Conservation (phyloP, 2,888 invertebrate genomes). For the Pinctada fucata region DNA sequence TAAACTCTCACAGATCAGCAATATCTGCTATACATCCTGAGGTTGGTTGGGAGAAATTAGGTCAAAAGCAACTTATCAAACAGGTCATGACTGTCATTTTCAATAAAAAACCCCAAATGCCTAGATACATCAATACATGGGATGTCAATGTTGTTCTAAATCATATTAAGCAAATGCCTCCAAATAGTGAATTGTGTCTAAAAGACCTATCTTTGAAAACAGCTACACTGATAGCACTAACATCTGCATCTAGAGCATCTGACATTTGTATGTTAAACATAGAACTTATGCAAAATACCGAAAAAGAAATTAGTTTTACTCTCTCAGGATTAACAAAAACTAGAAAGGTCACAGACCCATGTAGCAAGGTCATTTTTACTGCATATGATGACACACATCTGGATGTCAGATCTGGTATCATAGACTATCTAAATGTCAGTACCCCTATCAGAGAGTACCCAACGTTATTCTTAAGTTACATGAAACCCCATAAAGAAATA, state of each 20-base stretch:
- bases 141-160: slow-evolving; percentile 6
- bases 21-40: neutral
- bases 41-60: neutral
- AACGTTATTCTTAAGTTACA: neutral
- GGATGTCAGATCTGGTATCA: neutral
- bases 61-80: neutral
- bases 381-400: neutral
- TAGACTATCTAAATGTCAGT: neutral
- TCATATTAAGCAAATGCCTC: neutral
- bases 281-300: neutral
- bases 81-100: neutral
- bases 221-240: neutral
- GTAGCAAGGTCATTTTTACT: neutral
- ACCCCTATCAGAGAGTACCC: neutral
- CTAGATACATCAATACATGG: neutral
- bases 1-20: neutral
- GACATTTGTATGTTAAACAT: neutral
- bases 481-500: neutral
- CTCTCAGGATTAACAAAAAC: neutral
- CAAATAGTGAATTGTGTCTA: neutral
- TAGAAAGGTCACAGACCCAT: neutral
- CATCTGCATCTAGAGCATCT: neutral
- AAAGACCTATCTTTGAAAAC: neutral
- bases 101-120: neutral
- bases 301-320: neutral